Evolutionary conservation across 2,888 invertebrate species (phyloP).

Genomic region (Biston betularia): DNA sequence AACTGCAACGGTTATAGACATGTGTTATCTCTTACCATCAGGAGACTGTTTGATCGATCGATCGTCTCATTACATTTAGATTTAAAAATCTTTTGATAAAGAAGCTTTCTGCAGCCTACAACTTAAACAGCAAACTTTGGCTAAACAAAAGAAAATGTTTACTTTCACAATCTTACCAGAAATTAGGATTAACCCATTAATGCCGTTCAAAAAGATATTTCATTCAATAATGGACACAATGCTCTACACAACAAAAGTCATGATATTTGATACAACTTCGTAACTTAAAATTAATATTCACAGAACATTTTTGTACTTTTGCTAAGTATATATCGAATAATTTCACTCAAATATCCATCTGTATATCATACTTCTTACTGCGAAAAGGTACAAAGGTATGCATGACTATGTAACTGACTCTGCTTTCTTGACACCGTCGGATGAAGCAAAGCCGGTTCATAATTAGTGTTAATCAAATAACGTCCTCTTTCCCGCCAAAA

Average conservation of each 20-base stretch:
- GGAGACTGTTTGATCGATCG: too few species aligned
- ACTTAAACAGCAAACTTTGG: not conserved
- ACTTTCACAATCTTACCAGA: slow-evolving; percentile 67
- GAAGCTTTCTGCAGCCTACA: not conserved
- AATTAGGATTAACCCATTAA: slow-evolving; percentile 56
- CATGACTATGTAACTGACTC: slow-evolving; percentile 40
- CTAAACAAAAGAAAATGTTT: slow-evolving; percentile 58
- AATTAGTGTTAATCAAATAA: slow-evolving; percentile 86
- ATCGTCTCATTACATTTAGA: too few species aligned
- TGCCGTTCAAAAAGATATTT: slow-evolving; percentile 1
- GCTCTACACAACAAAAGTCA: slow-evolving; percentile 41
- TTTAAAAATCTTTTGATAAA: too few species aligned
- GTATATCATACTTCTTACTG: slow-evolving; percentile 1
- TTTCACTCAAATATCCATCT: not conserved
- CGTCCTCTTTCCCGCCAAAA: slow-evolving; percentile 69
- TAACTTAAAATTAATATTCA: slow-evolving; percentile 8
- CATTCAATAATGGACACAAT: slow-evolving; percentile 46
- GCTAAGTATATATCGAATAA: not conserved
- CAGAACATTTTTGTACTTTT: slow-evolving; percentile 1
- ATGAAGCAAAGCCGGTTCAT: slow-evolving; percentile 77
- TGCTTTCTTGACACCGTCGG: slow-evolving; percentile 69
- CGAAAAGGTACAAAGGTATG: slow-evolving; percentile 18
- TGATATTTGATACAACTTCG: not conserved
- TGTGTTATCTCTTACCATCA: too few species aligned
- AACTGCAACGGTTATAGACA: too few species aligned